A percentile compares a stretch with the other conserved stretches of the same genome.
Conservation (phyloP, 1,140 invertebrate species). For the Schlechtendalia chinensis region DNA sequence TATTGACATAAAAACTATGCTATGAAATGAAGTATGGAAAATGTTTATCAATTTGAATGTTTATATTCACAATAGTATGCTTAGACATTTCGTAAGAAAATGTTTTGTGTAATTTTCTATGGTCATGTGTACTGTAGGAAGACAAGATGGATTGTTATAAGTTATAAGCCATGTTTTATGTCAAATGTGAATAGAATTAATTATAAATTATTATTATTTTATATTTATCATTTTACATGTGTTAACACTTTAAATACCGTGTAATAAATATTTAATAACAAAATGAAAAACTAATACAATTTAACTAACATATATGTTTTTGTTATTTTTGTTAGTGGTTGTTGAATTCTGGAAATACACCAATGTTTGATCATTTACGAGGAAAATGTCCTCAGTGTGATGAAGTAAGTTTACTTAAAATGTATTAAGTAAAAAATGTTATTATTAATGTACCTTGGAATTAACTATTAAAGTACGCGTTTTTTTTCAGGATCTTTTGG, state of each 20-base stretch:
- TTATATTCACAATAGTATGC: no score
- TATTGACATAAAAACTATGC: neutral
- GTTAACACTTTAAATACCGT: neutral
- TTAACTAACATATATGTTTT: neutral
- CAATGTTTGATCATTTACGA: slow-evolving; percentile 36
- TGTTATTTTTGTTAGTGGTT: slow-evolving; percentile 21
- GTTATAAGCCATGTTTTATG: no score
- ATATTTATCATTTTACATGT: neutral
- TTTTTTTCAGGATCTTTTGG: slow-evolving; percentile 16
- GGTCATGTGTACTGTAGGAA: no score
- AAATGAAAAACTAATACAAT: neutral
- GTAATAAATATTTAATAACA: neutral
- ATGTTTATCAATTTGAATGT: no score
- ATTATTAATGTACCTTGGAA: no score
- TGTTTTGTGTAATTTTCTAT: no score
- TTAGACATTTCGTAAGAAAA: no score
- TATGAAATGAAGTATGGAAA: neutral
- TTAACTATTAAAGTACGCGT: no score
- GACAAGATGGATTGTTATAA: no score
- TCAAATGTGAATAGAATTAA: no score
- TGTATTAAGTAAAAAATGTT: no score
- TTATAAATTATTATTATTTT: neutral
- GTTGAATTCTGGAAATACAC: slow-evolving; percentile 32
- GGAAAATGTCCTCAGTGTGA: slow-evolving; percentile 46
- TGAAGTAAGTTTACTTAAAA: neutral